Evolutionary conservation across 1,140 invertebrate species (phyloP).

Genomic region (Drosophila parvula): DNA sequence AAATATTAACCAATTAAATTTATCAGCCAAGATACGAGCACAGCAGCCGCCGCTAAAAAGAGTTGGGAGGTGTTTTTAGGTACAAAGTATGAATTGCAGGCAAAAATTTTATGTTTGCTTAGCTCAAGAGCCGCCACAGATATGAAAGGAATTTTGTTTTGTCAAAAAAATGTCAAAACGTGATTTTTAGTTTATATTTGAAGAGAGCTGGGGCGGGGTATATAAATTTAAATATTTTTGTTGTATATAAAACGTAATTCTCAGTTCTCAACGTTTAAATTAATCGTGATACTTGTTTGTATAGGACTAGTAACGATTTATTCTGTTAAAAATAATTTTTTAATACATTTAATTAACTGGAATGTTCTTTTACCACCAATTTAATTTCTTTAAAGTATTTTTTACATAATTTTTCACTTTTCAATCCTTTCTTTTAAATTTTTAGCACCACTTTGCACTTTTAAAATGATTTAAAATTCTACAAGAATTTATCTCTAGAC

Average conservation of each 20-base stretch:
- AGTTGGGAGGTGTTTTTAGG: not conserved
- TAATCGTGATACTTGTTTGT: not conserved
- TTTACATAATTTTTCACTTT: not conserved
- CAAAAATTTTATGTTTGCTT: slow-evolving; percentile 7
- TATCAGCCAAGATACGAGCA: slow-evolving; percentile 45
- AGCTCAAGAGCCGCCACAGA: not conserved
- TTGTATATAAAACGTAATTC: not conserved
- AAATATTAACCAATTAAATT: slow-evolving; percentile 78
- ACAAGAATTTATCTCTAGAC: not conserved
- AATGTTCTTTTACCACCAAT: not conserved
- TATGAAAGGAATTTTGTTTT: slow-evolving; percentile 19
- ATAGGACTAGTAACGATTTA: too few relatives aligned
- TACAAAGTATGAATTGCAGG: slow-evolving; percentile 26
- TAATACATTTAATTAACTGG: not conserved
- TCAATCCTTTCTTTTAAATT: not conserved
- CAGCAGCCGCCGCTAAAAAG: slow-evolving; percentile 26
- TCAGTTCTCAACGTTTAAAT: not conserved
- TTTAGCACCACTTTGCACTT: not conserved
- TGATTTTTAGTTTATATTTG: slow-evolving; percentile 10
- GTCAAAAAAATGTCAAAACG: slow-evolving; percentile 22
- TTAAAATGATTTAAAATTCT: not conserved
- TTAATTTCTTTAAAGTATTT: not conserved
- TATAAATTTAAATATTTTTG: not conserved
- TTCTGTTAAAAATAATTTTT: not conserved
- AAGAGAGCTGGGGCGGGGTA: not conserved